phyloP scores from a whole-genome alignment of 2,888 invertebrate genomes.

The Lithophane socia region DNA sequence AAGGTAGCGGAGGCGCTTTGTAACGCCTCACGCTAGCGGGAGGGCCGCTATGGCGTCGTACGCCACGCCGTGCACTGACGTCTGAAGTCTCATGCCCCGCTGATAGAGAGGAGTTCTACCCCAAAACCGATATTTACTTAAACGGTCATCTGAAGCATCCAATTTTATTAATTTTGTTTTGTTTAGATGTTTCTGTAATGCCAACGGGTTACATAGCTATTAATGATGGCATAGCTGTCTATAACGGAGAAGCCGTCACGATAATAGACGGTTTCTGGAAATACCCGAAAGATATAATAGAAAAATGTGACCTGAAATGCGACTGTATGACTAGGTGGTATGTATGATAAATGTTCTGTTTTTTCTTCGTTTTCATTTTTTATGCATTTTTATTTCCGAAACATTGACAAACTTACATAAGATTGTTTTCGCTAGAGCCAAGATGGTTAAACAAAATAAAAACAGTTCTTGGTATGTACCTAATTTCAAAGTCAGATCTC shows the following conservation, averaged over 20 bases:
- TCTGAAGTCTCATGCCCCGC: too few relatives aligned
- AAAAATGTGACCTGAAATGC: constrained; percentile 77
- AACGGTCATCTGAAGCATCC: neutral
- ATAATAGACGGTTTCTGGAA: constrained; percentile 77
- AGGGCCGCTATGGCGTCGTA: too few relatives aligned
- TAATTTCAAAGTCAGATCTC: neutral
- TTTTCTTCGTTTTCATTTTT: neutral
- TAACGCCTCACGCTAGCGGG: too few relatives aligned
- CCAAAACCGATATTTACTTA: too few relatives aligned
- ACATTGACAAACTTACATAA: neutral
- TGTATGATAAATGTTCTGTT: neutral
- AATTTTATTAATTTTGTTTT: constrained; percentile 12
- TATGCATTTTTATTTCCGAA: too few relatives aligned
- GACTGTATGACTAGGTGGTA: constrained; percentile 78
- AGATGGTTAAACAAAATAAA: too few relatives aligned
- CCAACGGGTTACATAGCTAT: constrained; percentile 83
- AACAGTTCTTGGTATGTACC: too few relatives aligned
- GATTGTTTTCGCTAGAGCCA: neutral
- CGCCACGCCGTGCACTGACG: too few relatives aligned
- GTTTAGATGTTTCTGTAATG: constrained; percentile 74
- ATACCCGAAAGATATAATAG: constrained; percentile 70
- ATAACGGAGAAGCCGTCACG: constrained; percentile 69
- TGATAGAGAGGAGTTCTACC: too few relatives aligned
- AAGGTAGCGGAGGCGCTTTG: too few relatives aligned
- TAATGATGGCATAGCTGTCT: constrained; percentile 72